Conservation (phyloP, 2,888 invertebrate genomes). For the Hypolimnas misippus region DNA sequence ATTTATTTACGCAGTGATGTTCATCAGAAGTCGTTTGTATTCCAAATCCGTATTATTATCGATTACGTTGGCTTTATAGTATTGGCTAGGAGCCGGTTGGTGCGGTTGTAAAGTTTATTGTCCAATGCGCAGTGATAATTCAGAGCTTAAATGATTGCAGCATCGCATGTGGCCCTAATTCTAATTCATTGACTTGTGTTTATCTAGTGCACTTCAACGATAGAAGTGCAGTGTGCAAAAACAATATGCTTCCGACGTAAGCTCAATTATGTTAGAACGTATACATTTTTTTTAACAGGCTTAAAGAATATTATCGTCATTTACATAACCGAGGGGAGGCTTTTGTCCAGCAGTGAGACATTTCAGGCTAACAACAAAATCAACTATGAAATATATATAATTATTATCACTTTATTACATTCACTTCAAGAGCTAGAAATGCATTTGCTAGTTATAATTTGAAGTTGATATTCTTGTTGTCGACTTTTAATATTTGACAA, state of each 20-base stretch:
- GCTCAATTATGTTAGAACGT: neutral
- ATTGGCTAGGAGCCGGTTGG: slow-evolving; percentile 38
- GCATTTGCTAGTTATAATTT: too few species aligned
- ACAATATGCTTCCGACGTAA: slow-evolving; percentile 48
- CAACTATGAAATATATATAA: too few species aligned
- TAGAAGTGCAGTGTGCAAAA: slow-evolving; percentile 75
- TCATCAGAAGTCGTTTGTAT: neutral
- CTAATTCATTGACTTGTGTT: slow-evolving; percentile 58
- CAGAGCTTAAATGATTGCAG: slow-evolving; percentile 60
- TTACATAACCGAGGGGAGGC: too few species aligned
- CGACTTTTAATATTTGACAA: too few species aligned
- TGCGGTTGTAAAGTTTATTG: slow-evolving; percentile 46
- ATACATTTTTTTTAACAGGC: too few species aligned
- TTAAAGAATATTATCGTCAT: too few species aligned
- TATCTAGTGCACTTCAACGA: slow-evolving; percentile 48
- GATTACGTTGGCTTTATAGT: slow-evolving; percentile 32
- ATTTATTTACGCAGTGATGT: too few species aligned
- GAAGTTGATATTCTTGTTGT: too few species aligned
- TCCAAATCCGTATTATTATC: neutral
- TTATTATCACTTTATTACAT: too few species aligned
- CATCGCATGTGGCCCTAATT: slow-evolving; percentile 60
- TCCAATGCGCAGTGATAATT: slow-evolving; percentile 53
- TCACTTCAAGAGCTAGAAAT: too few species aligned
- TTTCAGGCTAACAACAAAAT: too few species aligned
- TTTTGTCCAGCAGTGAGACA: too few species aligned